Base-by-base conservation (phyloP, 2,888 invertebrate species). In the Melolontha melolontha region DNA sequence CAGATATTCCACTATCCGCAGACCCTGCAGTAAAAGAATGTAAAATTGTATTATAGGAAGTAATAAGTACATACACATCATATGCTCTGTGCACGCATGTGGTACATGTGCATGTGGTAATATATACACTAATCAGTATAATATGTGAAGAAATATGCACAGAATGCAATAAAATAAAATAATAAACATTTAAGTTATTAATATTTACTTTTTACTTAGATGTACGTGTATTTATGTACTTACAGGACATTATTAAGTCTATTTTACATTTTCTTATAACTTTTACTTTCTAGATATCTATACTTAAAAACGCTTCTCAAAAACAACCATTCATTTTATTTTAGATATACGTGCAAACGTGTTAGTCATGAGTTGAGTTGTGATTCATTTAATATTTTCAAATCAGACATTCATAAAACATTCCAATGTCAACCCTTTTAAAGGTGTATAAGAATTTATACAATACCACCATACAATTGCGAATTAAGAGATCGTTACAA, bases 1-100 rank as follows among this genome's bases (percentile, higher is more conserved):
- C 86, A 66, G 82, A 84, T 73, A 88, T 87, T 6, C 88, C 89
- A 75, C 88, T 88, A 79, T 88, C 88, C 8, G 86, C 88, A n/a
- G 88, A 88, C 72, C 88, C 88, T 88, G 79, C 17, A 80, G 78
- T 71, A 72, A 70, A 68, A 40, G 54, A 16, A 42, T 34, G 39
- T 17, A 16, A 17, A 16, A 47, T 16, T 6, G 12, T 10, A 16
- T 17, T 10, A 47, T 10, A 16, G 10, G 4, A 14, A 1, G 17
- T 2, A n/a, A 14, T 5, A n/a, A 1, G 6, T 8, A 4, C 4
- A 44, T n/a, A 44, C 12, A 44, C 1, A 14, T 44, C 12, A 44
- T n/a, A 14, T 44, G 6, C 6, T 44, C 14, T 44, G n/a, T 44
- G 14, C 14, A 22, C 4, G 22, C 22, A 4, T 4, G 4, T 22